Evolutionary conservation across 2,113 vertebrate species (phyloP).

Genomic region (Indri indri): DNA sequence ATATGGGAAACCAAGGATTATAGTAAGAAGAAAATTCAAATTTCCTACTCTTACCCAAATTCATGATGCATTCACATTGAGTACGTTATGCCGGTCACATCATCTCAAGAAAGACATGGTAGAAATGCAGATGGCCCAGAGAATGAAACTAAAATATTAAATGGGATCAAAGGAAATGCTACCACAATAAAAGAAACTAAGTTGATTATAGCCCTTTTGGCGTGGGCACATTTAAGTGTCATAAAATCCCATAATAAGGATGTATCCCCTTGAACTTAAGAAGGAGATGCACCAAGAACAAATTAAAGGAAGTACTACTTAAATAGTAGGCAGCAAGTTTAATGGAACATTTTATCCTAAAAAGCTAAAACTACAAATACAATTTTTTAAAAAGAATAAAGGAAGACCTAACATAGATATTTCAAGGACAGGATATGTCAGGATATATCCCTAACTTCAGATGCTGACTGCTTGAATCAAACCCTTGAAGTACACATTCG

Average conservation of each 20-base stretch:
- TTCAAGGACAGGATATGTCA: background rate
- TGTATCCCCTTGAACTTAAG: background rate
- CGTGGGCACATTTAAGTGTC: background rate
- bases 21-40: constrained; percentile 22
- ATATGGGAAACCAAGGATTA: background rate
- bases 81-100: background rate
- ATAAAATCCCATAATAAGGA: constrained; percentile 16
- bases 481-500: background rate
- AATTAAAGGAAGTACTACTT: background rate
- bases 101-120: background rate
- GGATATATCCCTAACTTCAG: background rate
- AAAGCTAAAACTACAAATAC: constrained; percentile 14
- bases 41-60: background rate
- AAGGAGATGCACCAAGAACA: background rate
- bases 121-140: background rate
- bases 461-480: background rate
- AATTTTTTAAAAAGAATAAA: background rate
- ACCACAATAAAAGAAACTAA: background rate
- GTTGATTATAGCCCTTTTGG: background rate
- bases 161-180: constrained; percentile 19
- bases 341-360: background rate
- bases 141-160: constrained; percentile 30
- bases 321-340: background rate
- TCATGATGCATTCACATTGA: background rate
- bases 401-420: background rate